phyloP scores from a whole-genome alignment of 2,888 invertebrate genomes.

The Netelia fuscicornis region DNA sequence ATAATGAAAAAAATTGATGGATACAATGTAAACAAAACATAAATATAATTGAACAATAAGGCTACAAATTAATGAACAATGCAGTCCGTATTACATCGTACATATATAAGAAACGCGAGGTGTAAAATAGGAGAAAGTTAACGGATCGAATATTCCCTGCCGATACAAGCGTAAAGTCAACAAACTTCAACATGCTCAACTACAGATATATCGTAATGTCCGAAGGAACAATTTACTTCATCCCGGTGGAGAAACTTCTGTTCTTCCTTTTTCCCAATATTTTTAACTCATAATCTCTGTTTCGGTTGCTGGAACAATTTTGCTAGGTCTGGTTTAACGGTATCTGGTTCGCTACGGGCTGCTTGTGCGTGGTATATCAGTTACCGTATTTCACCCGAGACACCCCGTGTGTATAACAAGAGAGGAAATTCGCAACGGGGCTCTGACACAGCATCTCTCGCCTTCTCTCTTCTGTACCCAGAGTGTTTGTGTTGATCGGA shows the following conservation, averaged over 20 bases:
- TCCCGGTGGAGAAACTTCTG: neutral
- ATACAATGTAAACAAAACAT: too few species aligned
- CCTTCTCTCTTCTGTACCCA: neutral
- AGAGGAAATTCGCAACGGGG: slow-evolving; percentile 19
- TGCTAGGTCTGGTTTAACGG: slow-evolving; percentile 58
- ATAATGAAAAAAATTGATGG: too few species aligned
- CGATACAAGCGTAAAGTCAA: too few species aligned
- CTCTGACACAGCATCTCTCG: neutral
- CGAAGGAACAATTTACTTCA: too few species aligned
- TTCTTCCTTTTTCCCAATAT: neutral
- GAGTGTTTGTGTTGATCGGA: neutral
- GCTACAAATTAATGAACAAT: too few species aligned
- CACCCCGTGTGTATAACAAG: slow-evolving; percentile 35
- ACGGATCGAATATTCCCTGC: too few species aligned
- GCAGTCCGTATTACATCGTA: too few species aligned
- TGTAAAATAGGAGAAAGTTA: too few species aligned
- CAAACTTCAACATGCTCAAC: too few species aligned
- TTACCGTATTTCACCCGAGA: slow-evolving; percentile 64
- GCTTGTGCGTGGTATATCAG: slow-evolving; percentile 33
- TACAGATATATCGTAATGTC: too few species aligned
- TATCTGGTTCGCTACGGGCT: slow-evolving; percentile 46
- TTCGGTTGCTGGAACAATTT: slow-evolving; percentile 51
- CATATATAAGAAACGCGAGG: too few species aligned
- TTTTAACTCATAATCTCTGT: slow-evolving; percentile 40
- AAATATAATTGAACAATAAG: too few species aligned